Base-by-base conservation (phyloP, 2,113 vertebrate species). In the Aptenodytes forsteri region DNA sequence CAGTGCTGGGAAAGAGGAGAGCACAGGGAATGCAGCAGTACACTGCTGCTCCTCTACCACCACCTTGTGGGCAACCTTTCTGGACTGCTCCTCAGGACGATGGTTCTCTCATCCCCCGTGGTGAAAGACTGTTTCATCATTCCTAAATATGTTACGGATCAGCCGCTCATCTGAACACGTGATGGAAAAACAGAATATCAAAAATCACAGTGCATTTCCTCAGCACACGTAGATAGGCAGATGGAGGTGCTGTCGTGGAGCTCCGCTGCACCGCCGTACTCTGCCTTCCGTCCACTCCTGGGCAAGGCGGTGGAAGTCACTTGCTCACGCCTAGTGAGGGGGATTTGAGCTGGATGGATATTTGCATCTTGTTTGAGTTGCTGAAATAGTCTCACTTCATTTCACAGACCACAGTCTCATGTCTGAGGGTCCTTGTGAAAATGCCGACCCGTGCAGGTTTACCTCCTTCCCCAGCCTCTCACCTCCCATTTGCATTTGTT, bases 371-470 rank as follows among this genome's bases (percentile, higher is more conserved):
- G 30, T 30, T 10, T 15, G 34, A 16, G 25, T 11, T 58, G 61
- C 40, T 85, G 40, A 10, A 75, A 72, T 8, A 78, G 21, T 7
- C 67, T 59, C 30, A 9, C 11, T 9, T 61, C 29, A 23, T 65
- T 81, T 64, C 83, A 25, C 21, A n/a, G n/a, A 6, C 13, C 44
- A 4, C 42, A 18, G 0, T 9, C 65, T 38, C 12, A 1, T 3
- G 1, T 5, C 71, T 27, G 61, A 69, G 30, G 25, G 25, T 52
- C 44, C 38, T 3, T 9, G 30, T 44, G 56, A 69, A 72, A 72
- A 65, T 4, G 5, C 71, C 0, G 1, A 23, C 2, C 25, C 1
- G 0, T n/a, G 32, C 59, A 26, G 22, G 4, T 54, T 87, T 47
- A 8, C 21, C 69, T 38, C 47, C 52, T 47, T 44, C 21, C 56